phyloP scores from a whole-genome alignment of 2,113 vertebrate species.

The Pseudorasbora parva region DNA sequence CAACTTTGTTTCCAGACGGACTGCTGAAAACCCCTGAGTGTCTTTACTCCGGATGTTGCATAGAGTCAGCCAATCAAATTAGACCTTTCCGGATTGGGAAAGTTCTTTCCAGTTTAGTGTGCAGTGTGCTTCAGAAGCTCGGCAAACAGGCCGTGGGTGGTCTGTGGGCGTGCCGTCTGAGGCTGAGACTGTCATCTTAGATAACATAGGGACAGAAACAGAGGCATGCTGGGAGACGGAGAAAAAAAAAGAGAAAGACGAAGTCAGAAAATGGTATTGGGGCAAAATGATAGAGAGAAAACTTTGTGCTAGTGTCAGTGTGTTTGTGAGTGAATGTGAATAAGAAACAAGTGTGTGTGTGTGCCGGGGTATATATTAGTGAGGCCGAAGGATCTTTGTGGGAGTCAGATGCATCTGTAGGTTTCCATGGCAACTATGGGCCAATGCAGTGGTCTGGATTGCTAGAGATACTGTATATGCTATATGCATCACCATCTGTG shows the following conservation, averaged over 20 bases:
- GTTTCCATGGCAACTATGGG: constrained; percentile 59
- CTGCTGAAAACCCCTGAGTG: neutral
- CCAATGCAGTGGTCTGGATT: constrained; percentile 55
- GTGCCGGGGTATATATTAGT: constrained; percentile 37
- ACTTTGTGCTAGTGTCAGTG: constrained; percentile 27
- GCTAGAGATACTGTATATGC: constrained; percentile 43
- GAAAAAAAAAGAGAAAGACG: neutral
- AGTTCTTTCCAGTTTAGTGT: constrained; percentile 2
- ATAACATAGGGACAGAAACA: constrained; percentile 7
- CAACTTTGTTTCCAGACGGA: neutral
- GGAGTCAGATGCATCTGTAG: constrained; percentile 56
- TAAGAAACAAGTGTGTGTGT: constrained; percentile 22
- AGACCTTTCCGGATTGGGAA: neutral
- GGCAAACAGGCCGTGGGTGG: neutral
- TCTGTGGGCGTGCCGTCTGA: constrained; percentile 21
- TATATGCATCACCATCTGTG: constrained; percentile 53
- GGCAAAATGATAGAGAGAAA: constrained; percentile 31
- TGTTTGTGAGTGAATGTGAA: constrained; percentile 14
- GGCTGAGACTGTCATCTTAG: constrained; percentile 6
- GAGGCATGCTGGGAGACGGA: neutral
- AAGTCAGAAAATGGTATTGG: neutral
- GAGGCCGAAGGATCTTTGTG: constrained; percentile 52
- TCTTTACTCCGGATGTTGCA: neutral
- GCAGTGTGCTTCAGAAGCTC: neutral
- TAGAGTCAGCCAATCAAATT: neutral